Percentiles rank a stretch among this genome's conserved stretches.
These are phyloP conservation scores for Melanaphis sacchari DNA, from an alignment of 1,140 invertebrate species.

Conservation along the genomic window DNA sequence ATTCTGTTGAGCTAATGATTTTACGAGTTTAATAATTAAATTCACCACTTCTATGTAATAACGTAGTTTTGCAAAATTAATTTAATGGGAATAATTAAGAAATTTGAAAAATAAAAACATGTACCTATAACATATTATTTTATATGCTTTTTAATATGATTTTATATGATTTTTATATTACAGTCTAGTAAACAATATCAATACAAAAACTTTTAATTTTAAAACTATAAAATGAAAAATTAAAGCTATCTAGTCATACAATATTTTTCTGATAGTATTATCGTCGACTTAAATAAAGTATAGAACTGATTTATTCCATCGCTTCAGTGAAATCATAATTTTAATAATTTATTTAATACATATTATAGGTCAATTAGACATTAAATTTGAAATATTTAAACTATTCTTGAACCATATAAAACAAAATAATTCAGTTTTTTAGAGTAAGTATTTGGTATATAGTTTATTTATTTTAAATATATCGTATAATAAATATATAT, in stretches of 20 bases:
- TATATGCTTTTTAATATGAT: background rate
- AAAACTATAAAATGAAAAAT: background rate
- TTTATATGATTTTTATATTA: background rate
- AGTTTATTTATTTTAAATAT: background rate
- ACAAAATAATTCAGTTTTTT: background rate
- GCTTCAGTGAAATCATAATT: background rate
- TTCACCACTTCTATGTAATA: background rate
- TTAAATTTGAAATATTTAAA: background rate
- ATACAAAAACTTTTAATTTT: background rate
- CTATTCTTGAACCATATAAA: background rate
- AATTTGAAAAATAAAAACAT: background rate
- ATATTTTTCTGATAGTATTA: background rate
- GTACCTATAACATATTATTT: background rate
- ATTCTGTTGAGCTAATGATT: background rate
- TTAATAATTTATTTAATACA: background rate
- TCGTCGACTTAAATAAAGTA: no score
- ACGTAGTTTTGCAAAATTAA: background rate
- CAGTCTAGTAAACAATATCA: background rate
- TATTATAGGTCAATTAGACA: background rate
- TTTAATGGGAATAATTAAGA: background rate
- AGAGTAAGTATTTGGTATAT: background rate
- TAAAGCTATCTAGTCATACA: background rate
- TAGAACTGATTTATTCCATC: background rate
- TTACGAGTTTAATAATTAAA: background rate
- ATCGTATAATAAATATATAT: background rate